These are phyloP conservation scores for Gambusia yucatana DNA, from an alignment of 2,797 vertebrate species.

Conservation along the genomic window DNA sequence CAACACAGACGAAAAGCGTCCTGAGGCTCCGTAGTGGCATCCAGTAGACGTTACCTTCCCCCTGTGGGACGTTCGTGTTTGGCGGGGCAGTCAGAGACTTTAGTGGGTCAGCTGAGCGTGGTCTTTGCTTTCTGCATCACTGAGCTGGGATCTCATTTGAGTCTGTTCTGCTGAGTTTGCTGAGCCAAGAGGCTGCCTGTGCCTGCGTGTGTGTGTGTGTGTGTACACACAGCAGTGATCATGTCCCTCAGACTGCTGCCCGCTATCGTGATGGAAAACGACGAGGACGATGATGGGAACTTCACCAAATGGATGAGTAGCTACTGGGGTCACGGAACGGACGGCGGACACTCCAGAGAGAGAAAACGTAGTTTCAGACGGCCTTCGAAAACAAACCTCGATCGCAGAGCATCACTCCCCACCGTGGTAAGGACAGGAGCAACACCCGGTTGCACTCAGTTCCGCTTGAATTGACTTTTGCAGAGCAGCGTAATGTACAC, in stretches of 20 bases:
- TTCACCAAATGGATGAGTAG: constrained; percentile 99
- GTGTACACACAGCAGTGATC: constrained; percentile 48
- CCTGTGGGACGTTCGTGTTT: constrained; percentile 34
- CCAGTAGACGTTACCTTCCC: constrained; percentile 47
- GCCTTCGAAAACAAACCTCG: constrained; percentile 57
- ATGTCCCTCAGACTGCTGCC: constrained; percentile 81
- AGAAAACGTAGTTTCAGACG: constrained; percentile 81
- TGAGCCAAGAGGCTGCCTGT: constrained; percentile 34
- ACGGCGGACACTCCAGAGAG: constrained; percentile 68
- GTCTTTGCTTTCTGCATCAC: constrained; percentile 21
- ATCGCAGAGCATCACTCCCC: constrained; percentile 89
- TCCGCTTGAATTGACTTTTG: neutral
- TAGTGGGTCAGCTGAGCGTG: constrained; percentile 52
- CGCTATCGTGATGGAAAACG: constrained; percentile 86
- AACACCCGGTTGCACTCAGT: neutral
- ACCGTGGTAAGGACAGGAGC: constrained; percentile 83
- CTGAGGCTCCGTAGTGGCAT: constrained; percentile 45
- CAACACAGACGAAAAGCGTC: constrained; percentile 22
- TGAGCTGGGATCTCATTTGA: constrained; percentile 18
- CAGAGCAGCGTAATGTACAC: neutral
- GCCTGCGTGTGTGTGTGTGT: constrained; percentile 2
- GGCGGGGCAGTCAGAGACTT: constrained; percentile 38
- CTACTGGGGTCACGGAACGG: constrained; percentile 91
- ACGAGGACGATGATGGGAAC: constrained; percentile 92
- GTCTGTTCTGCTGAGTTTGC: constrained; percentile 29